Evolutionary conservation across 2,113 vertebrate genomes (phyloP).

Genomic region (Cyprinodon variegatus): DNA sequence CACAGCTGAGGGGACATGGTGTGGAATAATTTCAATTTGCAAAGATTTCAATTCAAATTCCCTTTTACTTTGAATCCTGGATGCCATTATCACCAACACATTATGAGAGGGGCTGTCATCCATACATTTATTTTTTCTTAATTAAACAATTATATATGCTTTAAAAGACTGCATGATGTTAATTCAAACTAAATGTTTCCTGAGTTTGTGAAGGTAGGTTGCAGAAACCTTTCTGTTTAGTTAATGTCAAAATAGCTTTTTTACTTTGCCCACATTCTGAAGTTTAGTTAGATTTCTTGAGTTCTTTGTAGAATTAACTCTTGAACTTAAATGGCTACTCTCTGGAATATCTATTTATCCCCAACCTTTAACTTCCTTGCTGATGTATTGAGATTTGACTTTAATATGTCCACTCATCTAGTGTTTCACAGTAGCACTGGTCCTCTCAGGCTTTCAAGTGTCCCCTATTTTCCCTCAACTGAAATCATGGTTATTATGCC

Average conservation of each 20-base stretch:
- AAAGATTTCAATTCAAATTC: constrained; percentile 36
- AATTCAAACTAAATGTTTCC: no score
- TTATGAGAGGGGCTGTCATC: background rate
- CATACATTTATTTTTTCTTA: no score
- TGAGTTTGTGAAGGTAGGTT: no score
- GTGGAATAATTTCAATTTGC: constrained; percentile 8
- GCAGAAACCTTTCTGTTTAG: no score
- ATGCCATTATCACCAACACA: constrained; percentile 20
- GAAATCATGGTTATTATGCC: background rate
- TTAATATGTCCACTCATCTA: background rate
- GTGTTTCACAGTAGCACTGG: background rate
- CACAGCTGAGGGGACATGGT: background rate
- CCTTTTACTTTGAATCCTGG: constrained; percentile 11
- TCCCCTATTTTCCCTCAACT: background rate
- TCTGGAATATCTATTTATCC: background rate
- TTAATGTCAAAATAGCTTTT: no score
- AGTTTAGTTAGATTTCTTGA: no score
- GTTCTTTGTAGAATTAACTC: background rate
- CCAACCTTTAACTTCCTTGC: background rate
- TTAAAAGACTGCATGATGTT: no score
- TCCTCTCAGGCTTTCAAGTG: background rate
- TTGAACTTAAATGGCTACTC: background rate
- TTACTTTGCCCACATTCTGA: no score
- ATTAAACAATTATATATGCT: background rate
- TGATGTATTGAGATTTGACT: background rate